These are phyloP conservation scores for Zaprionus kolodkinae DNA, from an alignment of 1,140 invertebrate species.

Conservation along the genomic window DNA sequence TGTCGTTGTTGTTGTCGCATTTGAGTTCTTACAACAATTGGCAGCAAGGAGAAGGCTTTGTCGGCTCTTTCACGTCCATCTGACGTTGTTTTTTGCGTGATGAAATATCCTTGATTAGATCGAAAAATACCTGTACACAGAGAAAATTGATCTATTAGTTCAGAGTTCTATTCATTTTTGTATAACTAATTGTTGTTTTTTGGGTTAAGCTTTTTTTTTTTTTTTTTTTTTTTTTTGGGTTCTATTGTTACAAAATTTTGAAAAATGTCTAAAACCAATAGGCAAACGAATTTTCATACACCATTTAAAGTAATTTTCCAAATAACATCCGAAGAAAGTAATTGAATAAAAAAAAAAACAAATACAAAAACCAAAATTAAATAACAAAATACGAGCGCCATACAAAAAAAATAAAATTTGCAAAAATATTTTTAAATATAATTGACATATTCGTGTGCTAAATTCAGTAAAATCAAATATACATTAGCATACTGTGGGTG, in stretches of 20 bases:
- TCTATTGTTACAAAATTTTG: slow-evolving; percentile 54
- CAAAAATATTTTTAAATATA: slow-evolving; percentile 20
- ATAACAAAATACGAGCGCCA: slow-evolving; percentile 18
- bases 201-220: slow-evolving; percentile 37
- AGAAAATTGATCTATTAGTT: slow-evolving; percentile 18
- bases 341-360: slow-evolving; percentile 12
- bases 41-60: slow-evolving; percentile 84
- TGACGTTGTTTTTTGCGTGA: slow-evolving; percentile 84
- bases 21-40: slow-evolving; percentile 79
- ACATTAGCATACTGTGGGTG: slow-evolving; percentile 4
- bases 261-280: slow-evolving; percentile 64
- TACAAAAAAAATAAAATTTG: slow-evolving; percentile 25
- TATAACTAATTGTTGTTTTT: slow-evolving; percentile 12
- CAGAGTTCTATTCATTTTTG: neutral
- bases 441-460: slow-evolving; percentile 20
- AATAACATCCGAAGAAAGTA: slow-evolving; percentile 12
- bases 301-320: slow-evolving; percentile 25
- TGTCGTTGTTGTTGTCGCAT: slow-evolving; percentile 26
- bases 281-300: slow-evolving; percentile 52
- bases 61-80: slow-evolving; percentile 82
- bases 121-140: slow-evolving; percentile 80
- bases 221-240: slow-evolving; percentile 19
- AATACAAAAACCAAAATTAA: slow-evolving; percentile 37
- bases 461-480: slow-evolving; percentile 15
- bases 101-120: slow-evolving; percentile 85